Evolutionary conservation across 2,888 invertebrate genomes (phyloP).

Genomic region (Watsonalla binaria): DNA sequence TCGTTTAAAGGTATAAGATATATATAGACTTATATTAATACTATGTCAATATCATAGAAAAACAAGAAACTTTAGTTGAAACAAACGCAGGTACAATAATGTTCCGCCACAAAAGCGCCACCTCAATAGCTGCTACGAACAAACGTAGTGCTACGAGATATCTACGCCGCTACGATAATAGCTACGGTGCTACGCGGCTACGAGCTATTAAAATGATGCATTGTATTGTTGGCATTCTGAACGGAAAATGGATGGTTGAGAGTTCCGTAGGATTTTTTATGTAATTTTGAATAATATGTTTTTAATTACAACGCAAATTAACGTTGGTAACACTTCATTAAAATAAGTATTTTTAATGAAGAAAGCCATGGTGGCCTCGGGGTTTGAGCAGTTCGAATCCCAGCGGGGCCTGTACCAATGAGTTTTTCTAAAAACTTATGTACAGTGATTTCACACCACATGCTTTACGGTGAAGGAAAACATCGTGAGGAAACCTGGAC

Average conservation of each 20-base stretch:
- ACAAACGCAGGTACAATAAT: not conserved
- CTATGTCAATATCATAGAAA: too few species aligned
- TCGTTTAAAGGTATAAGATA: too few species aligned
- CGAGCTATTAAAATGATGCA: constrained; percentile 33
- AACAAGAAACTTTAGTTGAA: not conserved
- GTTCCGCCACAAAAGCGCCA: not conserved
- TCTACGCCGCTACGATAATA: constrained; percentile 19
- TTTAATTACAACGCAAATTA: not conserved
- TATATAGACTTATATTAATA: too few species aligned
- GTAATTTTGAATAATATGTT: not conserved
- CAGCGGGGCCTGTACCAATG: too few species aligned
- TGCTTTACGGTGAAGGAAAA: too few species aligned
- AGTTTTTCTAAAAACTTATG: too few species aligned
- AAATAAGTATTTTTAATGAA: not conserved
- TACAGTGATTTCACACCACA: too few species aligned
- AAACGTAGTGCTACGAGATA: constrained; percentile 15
- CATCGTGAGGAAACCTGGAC: too few species aligned
- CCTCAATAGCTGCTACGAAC: constrained; percentile 1
- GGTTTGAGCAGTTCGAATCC: too few species aligned
- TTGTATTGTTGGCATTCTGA: constrained; percentile 27
- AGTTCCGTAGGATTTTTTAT: not conserved
- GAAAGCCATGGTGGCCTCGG: too few species aligned
- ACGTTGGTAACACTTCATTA: not conserved
- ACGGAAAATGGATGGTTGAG: constrained; percentile 15
- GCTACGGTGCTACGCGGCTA: constrained; percentile 26